Percentiles rank a stretch among this genome's conserved stretches.
Evolutionary conservation across 2,888 invertebrate genomes (phyloP).

Genomic region (Ectobius pallidus): DNA sequence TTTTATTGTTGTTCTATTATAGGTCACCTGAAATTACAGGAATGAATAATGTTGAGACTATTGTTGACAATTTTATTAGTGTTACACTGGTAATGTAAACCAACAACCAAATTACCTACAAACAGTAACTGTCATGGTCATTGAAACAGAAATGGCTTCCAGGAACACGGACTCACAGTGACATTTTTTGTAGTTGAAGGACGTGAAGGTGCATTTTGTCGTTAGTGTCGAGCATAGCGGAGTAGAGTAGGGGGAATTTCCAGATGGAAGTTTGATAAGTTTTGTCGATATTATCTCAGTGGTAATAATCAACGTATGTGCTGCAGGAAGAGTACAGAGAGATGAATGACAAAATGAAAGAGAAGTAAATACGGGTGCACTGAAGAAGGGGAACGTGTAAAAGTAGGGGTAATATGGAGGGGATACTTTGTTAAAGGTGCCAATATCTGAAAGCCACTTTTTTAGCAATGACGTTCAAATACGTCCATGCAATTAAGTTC

Average conservation of each 20-base stretch:
- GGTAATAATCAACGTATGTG: slow-evolving; percentile 16
- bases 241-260: not conserved
- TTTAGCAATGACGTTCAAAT: not conserved
- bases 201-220: slow-evolving; percentile 3
- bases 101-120: too few species aligned
- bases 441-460: not conserved
- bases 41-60: too few species aligned
- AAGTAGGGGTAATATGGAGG: not conserved
- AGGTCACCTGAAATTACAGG: too few species aligned
- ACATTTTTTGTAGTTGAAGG: slow-evolving; percentile 24
- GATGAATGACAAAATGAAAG: slow-evolving; percentile 4
- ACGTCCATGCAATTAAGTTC: not conserved
- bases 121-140: not conserved
- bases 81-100: too few species aligned
- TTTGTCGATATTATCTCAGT: slow-evolving; percentile 19
- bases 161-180: not conserved
- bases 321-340: slow-evolving; percentile 14
- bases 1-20: too few species aligned
- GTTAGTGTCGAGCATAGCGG: not conserved
- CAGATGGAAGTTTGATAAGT: slow-evolving; percentile 16
- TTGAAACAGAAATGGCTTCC: not conserved
- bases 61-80: too few species aligned
- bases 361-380: not conserved
- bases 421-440: not conserved
- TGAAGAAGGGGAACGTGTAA: not conserved